Evolutionary conservation across 2,113 vertebrate genomes (phyloP).

Genomic region (Burhinus bistriatus): DNA sequence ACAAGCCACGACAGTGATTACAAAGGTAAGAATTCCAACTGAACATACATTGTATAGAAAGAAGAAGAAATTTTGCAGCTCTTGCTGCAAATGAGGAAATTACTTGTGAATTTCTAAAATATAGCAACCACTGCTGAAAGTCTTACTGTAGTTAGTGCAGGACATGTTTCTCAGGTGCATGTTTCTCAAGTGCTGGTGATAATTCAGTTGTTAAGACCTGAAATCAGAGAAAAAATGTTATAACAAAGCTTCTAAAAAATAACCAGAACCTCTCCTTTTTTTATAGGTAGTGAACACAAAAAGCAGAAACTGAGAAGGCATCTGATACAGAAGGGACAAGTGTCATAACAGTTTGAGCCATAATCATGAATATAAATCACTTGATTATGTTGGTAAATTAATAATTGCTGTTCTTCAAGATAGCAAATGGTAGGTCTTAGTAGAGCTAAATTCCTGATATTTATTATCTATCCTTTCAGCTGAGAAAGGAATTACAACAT

Average conservation of each 20-base stretch:
- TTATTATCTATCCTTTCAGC: not conserved
- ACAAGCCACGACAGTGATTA: not conserved
- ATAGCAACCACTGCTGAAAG: not conserved
- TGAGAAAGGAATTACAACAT: not conserved
- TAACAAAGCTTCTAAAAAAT: not conserved
- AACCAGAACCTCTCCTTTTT: not conserved
- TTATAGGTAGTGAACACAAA: not conserved
- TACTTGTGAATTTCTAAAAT: not conserved
- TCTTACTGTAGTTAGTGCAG: not conserved
- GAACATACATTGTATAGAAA: accelerated
- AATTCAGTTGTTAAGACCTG: not conserved
- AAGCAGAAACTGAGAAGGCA: not conserved
- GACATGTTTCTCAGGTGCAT: not conserved
- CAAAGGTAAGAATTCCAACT: not conserved
- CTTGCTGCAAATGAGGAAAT: not conserved
- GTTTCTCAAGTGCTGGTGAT: not conserved
- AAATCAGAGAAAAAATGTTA: not conserved
- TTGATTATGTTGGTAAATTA: not conserved
- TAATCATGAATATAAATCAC: conserved; percentile 17
- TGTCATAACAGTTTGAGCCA: not conserved
- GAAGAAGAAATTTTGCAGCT: not conserved
- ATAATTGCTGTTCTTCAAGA: not conserved
- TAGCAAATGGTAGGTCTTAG: not conserved
- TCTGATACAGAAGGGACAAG: not conserved
- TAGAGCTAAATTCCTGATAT: not conserved